Base-by-base conservation (phyloP, 2,113 vertebrate species). In the Alligator mississippiensis region DNA sequence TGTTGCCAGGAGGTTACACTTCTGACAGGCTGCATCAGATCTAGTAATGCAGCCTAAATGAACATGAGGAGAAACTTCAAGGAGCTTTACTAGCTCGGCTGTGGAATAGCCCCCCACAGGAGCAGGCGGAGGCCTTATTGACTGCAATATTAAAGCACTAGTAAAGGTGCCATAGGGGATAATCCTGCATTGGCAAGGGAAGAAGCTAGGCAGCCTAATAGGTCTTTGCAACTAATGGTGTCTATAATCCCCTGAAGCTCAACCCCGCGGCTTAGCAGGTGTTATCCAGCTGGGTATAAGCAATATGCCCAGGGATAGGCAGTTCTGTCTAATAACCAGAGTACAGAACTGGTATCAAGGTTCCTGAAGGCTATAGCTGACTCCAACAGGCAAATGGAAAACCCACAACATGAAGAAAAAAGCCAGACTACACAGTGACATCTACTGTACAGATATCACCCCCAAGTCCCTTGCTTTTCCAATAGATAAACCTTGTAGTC, bases 31-130 rank as follows among this genome's bases (percentile, higher is more conserved):
- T 80, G 59, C 8, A 5, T 2, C 1, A 1, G 11, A 5, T 5
- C 84, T 27, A 64, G 54, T 1, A 8, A 61, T 1, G 22, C 66
- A 30, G 63, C 13, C 30, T 1, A 16, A 38, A 57, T 2, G 9
- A 28, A 63, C 3, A 0, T 30, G 1, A 1, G 79, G 34, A 59
- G 54, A 54, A 47, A 25, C 57, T 2, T 3, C 60, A 84, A 63
- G 64, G 24, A 82, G 64, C 27, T 2, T 34, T 34, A 6, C 19
- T 3, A 57, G 15, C 24, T 15, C 22, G 82, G 84, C 91, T 27
- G 61, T 47, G 55, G 63, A 64, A 64, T 28, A 12, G 61, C 61
- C 61, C 27, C 24, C 62, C 62, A 64, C 13, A 27, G 14, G 63
- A 64, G 28, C 27, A 28, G 63, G 24, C 14, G 77, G 77, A 89